Evolutionary conservation across 2,797 vertebrate species (phyloP), one percentile per base, ranked within the genome.

Genomic region (Rhinoraja longicauda): DNA sequence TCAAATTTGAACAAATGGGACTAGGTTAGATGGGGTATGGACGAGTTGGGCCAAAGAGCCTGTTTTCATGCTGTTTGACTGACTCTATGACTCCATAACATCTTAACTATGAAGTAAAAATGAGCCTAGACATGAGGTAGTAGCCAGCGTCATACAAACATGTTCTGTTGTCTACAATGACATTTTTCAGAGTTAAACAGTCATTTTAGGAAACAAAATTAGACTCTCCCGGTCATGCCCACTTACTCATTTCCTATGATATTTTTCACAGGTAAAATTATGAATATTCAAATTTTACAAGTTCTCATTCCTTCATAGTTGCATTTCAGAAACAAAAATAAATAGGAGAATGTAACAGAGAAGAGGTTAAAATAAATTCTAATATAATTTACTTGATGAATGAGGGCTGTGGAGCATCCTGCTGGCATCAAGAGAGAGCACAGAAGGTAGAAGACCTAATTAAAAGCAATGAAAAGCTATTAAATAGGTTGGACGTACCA

Each of bases 361-460:
- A 57, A 86, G 0, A n/a, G 82, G 17, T 67, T 67, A 88, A 88
- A 88, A 88, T 53, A 67, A 29, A 5, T 72, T 62, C n/a, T 8
- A 2, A 7, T 7, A 36, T 64, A 64, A 64, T 64, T 67, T 36
- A 67, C 59, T 86, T 88, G 59, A 88, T 88, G 59, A 21, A 88
- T 19, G 84, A 64, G 17, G 29, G 13, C 32, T 36, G 84, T 32
- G n/a, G 59, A 88, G 17, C n/a, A 9, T 88, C n/a, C n/a, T 88
- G 59, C 59, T 67, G 59, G 84, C 29, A n/a, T 36, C n/a, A 36
- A 32, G 84, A 62, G 6, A 67, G 36, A 32, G 84, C n/a, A 88
- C n/a, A 67, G 84, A 88, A 64, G 59, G 59, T 64, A 19, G 84
- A 36, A 88, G 84, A 88, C 62, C 62, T 36, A 88, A 88, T 88